These are phyloP conservation scores for Ochropleura plecta DNA, from an alignment of 2,888 invertebrate genomes.

Conservation along the genomic window DNA sequence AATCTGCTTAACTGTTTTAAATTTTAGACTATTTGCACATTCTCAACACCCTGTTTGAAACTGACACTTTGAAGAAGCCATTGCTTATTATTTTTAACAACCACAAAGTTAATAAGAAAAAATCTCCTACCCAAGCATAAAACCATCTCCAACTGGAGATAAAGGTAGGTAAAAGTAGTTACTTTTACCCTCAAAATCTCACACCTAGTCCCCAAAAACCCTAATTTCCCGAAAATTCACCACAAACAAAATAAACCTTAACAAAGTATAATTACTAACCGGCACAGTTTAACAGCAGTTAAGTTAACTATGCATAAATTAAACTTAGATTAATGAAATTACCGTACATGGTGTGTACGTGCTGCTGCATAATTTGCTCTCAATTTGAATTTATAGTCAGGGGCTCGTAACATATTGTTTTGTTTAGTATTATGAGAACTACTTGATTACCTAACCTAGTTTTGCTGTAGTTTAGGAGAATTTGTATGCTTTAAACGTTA, in stretches of 20 bases:
- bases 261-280: slow-evolving; percentile 61
- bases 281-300: slow-evolving; percentile 61
- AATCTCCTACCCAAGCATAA: not conserved
- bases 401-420: slow-evolving; percentile 56
- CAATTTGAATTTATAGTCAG: slow-evolving; percentile 73
- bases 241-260: slow-evolving; percentile 59
- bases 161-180: no score
- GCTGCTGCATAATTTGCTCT: slow-evolving; percentile 73
- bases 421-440: slow-evolving; percentile 36
- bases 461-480: slow-evolving; percentile 7
- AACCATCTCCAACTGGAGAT: slow-evolving; percentile 28
- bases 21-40: not conserved
- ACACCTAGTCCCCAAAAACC: slow-evolving; percentile 30
- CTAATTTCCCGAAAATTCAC: slow-evolving; percentile 40
- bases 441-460: slow-evolving; percentile 33
- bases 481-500: not conserved
- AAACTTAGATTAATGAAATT: slow-evolving; percentile 76
- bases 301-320: slow-evolving; percentile 76
- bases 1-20: no score
- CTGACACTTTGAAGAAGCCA: not conserved
- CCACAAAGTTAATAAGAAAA: not conserved
- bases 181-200: slow-evolving; percentile 33
- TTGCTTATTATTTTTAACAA: not conserved
- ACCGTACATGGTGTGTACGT: slow-evolving; percentile 68
- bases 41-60: not conserved